Base-by-base conservation (phyloP, 2,797 vertebrate genomes). In the Rhinatrema bivittatum region DNA sequence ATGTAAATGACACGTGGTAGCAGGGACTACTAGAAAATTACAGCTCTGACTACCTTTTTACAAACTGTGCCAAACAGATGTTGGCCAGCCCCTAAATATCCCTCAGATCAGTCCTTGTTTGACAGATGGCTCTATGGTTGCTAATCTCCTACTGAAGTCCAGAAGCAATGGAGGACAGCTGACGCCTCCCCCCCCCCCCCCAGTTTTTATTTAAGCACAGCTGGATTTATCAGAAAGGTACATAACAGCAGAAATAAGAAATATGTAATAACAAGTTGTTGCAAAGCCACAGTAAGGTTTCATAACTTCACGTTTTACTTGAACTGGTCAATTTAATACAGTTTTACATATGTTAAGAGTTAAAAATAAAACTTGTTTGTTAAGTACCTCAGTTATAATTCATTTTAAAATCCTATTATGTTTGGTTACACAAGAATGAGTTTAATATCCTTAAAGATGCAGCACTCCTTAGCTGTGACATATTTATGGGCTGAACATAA, bases 361-460 rank as follows among this genome's bases (percentile, higher is more conserved):
- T 79, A n/a, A n/a, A n/a, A n/a, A n/a, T 64, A 32, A 79, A 84
- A 71, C 51, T 68, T 79, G 52, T 70, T 70, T 63, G 29, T 54
- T 68, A 67, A 78, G 58, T 62, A 67, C 28, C 69, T 62, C 49
- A 42, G 61, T 70, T 77, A 74, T 79, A 84, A 76, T 73, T 82
- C 70, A 74, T 76, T 74, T 74, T 40, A 77, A 85, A 85, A 81
- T 74, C 62, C 71, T 74, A 84, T 86, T 84, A 83, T 70, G 59
- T 82, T 78, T 74, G 49, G 82, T 76, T 80, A 84, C 76, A 84
- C 73, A 73, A 79, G 78, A 74, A 68, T 81, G 81, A 61, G 53
- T 74, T 78, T 77, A 84, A 84, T 83, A 68, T 56, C 75, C 65
- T 77, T 79, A 76, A 81, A 78, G 68, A 76, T 68, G 72, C 59